These are phyloP conservation scores for Manduca sexta DNA, from an alignment of 1,140 invertebrate genomes.

Conservation along the genomic window DNA sequence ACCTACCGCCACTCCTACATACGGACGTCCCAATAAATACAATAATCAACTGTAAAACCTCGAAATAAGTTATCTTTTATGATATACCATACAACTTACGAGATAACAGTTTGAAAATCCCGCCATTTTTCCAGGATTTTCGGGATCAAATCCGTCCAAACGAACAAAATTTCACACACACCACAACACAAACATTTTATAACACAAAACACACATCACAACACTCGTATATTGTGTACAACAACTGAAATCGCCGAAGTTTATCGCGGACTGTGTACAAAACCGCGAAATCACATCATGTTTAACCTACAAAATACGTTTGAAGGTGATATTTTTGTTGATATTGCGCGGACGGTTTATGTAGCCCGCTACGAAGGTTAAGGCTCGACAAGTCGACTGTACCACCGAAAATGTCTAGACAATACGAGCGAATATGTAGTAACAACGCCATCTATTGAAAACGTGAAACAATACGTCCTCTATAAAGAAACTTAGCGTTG, in stretches of 20 bases:
- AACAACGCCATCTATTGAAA: slow-evolving; percentile 43
- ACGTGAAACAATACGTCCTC: not conserved
- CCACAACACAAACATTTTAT: slow-evolving; percentile 15
- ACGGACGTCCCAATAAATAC: not conserved
- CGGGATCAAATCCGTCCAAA: slow-evolving; percentile 13
- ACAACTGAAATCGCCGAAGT: slow-evolving; percentile 3
- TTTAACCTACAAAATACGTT: slow-evolving; percentile 73
- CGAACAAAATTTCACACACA: slow-evolving; percentile 20
- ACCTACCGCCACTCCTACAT: slow-evolving; percentile 33
- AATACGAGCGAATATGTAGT: slow-evolving; percentile 28
- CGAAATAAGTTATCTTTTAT: not conserved
- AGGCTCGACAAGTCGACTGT: slow-evolving; percentile 6
- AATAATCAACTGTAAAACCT: not conserved
- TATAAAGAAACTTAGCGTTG: too few relatives aligned
- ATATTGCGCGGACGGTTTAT: slow-evolving; percentile 44
- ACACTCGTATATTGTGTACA: slow-evolving; percentile 21
- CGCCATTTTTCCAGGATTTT: slow-evolving; percentile 35
- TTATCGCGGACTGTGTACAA: slow-evolving; percentile 53
- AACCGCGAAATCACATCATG: slow-evolving; percentile 63
- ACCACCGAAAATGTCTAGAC: slow-evolving; percentile 46
- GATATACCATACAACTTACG: slow-evolving; percentile 25
- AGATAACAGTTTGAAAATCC: slow-evolving; percentile 40
- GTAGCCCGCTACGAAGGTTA: slow-evolving; percentile 15
- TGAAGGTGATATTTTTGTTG: slow-evolving; percentile 74
- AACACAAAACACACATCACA: slow-evolving; percentile 27